phyloP scores from a whole-genome alignment of 2,113 vertebrate genomes.

The Ptyas mucosa region DNA sequence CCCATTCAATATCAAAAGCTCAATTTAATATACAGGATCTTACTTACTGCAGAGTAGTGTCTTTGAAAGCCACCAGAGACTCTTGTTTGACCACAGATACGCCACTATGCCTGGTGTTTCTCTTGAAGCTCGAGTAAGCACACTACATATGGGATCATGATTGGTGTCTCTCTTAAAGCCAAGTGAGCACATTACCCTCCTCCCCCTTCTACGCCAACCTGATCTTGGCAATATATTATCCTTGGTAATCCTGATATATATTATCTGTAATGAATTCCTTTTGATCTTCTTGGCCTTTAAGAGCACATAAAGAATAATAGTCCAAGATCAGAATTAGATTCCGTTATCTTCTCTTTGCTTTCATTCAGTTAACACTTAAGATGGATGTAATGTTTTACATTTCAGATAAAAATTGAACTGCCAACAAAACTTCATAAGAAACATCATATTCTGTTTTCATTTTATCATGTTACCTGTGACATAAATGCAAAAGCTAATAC shows the following conservation, averaged over 20 bases:
- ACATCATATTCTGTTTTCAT: slow-evolving; percentile 96
- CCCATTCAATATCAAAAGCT: not conserved
- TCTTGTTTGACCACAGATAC: not conserved
- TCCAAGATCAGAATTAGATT: not conserved
- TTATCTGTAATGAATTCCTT: not conserved
- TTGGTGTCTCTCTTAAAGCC: not conserved
- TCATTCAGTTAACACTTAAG: slow-evolving; percentile 45
- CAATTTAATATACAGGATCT: not conserved
- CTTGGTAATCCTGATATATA: not conserved
- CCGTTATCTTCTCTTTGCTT: slow-evolving; percentile 41
- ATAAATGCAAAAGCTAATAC: slow-evolving; percentile 95
- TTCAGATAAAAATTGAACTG: slow-evolving; percentile 95
- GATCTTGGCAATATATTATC: not conserved
- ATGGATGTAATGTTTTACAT: slow-evolving; percentile 60
- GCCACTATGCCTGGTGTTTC: not conserved
- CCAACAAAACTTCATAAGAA: slow-evolving; percentile 95
- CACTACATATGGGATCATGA: not conserved
- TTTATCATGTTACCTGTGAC: slow-evolving; percentile 97
- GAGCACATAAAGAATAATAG: not conserved
- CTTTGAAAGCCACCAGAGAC: not conserved
- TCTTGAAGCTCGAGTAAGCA: not conserved
- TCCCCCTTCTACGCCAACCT: not conserved
- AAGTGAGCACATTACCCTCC: not conserved
- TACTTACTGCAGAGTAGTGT: not conserved
- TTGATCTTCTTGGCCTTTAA: not conserved